A percentile compares a stretch with the other conserved stretches of the same genome.
Evolutionary conservation across 1,140 invertebrate genomes (phyloP).

Genomic region (Eriocheir sinensis): DNA sequence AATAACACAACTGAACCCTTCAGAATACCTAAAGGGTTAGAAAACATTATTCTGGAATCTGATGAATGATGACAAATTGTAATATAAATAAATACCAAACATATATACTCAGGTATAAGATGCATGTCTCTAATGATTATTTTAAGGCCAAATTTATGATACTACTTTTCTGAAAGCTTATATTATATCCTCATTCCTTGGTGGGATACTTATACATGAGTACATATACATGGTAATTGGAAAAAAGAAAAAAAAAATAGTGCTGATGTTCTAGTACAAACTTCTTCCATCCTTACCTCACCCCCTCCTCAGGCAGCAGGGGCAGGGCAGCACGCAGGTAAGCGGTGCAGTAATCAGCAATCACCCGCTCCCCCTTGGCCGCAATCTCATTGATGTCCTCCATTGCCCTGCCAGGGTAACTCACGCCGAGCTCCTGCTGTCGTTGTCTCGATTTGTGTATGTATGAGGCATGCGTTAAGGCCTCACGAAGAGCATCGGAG

Average conservation of each 20-base stretch:
- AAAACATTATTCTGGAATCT: no score
- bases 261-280: background rate
- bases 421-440: slow-evolving; percentile 84
- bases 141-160: background rate
- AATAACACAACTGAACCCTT: no score
- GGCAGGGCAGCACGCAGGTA: slow-evolving; percentile 87
- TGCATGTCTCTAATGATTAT: background rate
- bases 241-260: background rate
- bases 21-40: no score
- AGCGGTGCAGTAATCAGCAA: slow-evolving; percentile 84
- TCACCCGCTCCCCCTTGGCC: slow-evolving; percentile 86
- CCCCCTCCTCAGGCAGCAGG: slow-evolving; percentile 87
- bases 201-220: background rate
- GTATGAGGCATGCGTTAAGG: slow-evolving; percentile 91
- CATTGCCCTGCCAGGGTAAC: slow-evolving; percentile 34
- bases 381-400: slow-evolving; percentile 86
- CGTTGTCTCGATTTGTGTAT: slow-evolving; percentile 87
- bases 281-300: slow-evolving; percentile 80
- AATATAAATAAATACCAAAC: background rate
- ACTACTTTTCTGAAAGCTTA: background rate
- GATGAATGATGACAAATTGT: background rate
- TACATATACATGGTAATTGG: slow-evolving; percentile 12
- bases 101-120: background rate
- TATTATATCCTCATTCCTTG: background rate
- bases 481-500: slow-evolving; percentile 86